Conservation (phyloP, 2,888 invertebrate species). For the Dendrolimus pini region DNA sequence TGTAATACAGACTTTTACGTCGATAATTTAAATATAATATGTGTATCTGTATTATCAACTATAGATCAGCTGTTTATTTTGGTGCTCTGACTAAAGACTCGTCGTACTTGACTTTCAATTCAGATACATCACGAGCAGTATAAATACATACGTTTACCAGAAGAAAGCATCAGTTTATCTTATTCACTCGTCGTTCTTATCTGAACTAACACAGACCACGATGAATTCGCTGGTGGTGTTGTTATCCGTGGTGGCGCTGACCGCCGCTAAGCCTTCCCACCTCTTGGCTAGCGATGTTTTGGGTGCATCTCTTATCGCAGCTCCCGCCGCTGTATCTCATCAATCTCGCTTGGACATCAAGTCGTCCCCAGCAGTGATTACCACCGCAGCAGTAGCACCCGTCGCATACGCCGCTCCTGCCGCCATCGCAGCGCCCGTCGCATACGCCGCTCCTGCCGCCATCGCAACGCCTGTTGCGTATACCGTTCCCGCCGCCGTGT, state of each 20-base stretch:
- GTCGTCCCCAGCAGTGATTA: constrained; percentile 24
- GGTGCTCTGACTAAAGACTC: constrained; percentile 36
- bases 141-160: constrained; percentile 46
- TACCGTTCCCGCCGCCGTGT: constrained; percentile 42
- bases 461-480: constrained; percentile 39
- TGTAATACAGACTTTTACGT: too few species aligned
- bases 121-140: constrained; percentile 38
- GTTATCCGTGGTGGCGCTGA: constrained; percentile 76
- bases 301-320: constrained; percentile 28
- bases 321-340: constrained; percentile 26
- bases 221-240: constrained; percentile 80
- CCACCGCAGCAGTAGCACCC: constrained; percentile 26
- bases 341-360: constrained; percentile 32
- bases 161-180: constrained; percentile 67
- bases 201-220: constrained; percentile 76
- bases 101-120: constrained; percentile 68
- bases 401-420: constrained; percentile 12
- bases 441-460: constrained; percentile 34
- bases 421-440: constrained; percentile 32
- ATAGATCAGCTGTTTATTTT: constrained; percentile 13
- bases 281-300: constrained; percentile 19
- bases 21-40: too few species aligned
- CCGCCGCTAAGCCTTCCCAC: constrained; percentile 40
- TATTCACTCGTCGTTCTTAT: constrained; percentile 38
- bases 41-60: too few species aligned